Percentiles rank a stretch among this genome's conserved stretches.
Evolutionary conservation across 2,888 invertebrate genomes (phyloP).

Genomic region (Synanthedon formicaeformis): DNA sequence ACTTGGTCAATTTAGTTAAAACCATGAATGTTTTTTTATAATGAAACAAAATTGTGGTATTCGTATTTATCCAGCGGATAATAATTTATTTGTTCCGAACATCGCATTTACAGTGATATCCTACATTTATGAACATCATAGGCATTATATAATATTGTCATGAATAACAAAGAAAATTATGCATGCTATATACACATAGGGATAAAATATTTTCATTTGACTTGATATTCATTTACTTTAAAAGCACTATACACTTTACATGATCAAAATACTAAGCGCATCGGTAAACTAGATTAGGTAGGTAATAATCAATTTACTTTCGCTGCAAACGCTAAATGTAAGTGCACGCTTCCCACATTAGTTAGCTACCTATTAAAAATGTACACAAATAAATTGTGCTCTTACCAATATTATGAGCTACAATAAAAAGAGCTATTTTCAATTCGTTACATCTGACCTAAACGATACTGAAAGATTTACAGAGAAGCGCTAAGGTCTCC

Average conservation of each 20-base stretch:
- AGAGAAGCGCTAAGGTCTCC: not conserved
- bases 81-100: slow-evolving; percentile 56
- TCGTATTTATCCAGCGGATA: slow-evolving; percentile 62
- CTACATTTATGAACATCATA: slow-evolving; percentile 61
- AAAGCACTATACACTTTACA: slow-evolving; percentile 65
- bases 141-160: slow-evolving; percentile 53
- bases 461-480: not conserved
- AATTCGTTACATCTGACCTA: slow-evolving; percentile 1
- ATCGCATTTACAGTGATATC: slow-evolving; percentile 57
- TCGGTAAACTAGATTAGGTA: slow-evolving; percentile 20
- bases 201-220: slow-evolving; percentile 14
- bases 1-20: too few relatives aligned
- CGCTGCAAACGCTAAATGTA: slow-evolving; percentile 19
- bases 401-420: slow-evolving; percentile 12
- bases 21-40: slow-evolving; percentile 8
- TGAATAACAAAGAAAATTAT: slow-evolving; percentile 50
- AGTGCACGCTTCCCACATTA: slow-evolving; percentile 16
- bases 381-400: slow-evolving; percentile 33
- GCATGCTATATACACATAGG: slow-evolving; percentile 59
- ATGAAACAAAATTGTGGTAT: slow-evolving; percentile 55
- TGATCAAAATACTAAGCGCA: slow-evolving; percentile 40
- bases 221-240: slow-evolving; percentile 35
- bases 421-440: slow-evolving; percentile 9
- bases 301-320: slow-evolving; percentile 16
- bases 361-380: slow-evolving; percentile 27